A percentile compares a stretch with the other conserved stretches of the same genome.
phyloP scores from a whole-genome alignment of 2,113 vertebrate genomes.

The Brachyistius frenatus region DNA sequence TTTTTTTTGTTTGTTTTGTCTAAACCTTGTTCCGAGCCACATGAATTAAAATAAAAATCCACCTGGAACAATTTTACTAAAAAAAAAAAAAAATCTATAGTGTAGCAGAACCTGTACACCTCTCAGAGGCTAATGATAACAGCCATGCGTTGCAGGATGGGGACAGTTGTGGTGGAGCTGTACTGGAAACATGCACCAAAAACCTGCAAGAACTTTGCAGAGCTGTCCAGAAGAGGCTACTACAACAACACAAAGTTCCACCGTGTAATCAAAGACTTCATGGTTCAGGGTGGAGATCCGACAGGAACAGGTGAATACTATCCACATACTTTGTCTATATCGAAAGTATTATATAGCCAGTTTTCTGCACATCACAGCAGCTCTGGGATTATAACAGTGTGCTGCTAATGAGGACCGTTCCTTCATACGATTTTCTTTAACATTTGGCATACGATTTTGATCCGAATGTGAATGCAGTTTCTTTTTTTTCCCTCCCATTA shows the following conservation, averaged over 20 bases:
- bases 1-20: neutral
- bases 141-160: slow-evolving; percentile 87
- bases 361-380: too few relatives aligned
- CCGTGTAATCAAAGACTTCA: slow-evolving; percentile 95
- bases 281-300: slow-evolving; percentile 97
- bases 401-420: too few relatives aligned
- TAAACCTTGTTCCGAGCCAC: neutral
- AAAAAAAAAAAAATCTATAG: neutral
- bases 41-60: neutral
- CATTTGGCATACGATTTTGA: too few relatives aligned
- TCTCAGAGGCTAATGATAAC: neutral
- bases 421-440: too few relatives aligned
- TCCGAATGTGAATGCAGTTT: too few relatives aligned
- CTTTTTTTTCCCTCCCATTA: too few relatives aligned
- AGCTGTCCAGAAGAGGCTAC: slow-evolving; percentile 92
- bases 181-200: slow-evolving; percentile 95
- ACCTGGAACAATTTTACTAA: too few relatives aligned
- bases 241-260: slow-evolving; percentile 96
- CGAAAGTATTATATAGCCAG: neutral
- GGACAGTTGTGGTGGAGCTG: slow-evolving; percentile 89
- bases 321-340: neutral
- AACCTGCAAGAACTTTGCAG: slow-evolving; percentile 96
- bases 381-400: too few relatives aligned
- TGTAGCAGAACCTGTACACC: neutral
- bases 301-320: slow-evolving; percentile 90